Evolutionary conservation across 2,113 vertebrate species (phyloP).

Genomic region (Sitta europaea): DNA sequence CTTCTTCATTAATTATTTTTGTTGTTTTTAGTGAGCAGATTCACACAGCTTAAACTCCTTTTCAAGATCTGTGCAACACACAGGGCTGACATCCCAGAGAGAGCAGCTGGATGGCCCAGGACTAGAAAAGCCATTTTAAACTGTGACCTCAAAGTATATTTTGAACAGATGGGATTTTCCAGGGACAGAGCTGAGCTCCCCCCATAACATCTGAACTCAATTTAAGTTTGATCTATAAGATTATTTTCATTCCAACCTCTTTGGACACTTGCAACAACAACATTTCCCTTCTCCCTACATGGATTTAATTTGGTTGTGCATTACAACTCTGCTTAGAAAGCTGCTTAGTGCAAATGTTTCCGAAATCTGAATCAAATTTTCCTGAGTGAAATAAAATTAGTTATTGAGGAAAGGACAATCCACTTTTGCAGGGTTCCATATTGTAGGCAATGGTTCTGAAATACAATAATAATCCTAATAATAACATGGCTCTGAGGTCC

Average conservation of each 20-base stretch:
- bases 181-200: constrained; percentile 10
- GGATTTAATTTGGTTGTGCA: constrained; percentile 38
- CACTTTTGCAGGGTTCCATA: constrained; percentile 22
- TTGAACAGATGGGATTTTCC: constrained; percentile 34
- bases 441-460: constrained; percentile 5
- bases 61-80: neutral
- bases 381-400: constrained; percentile 40
- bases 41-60: neutral
- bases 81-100: neutral
- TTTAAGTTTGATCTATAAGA: constrained; percentile 43
- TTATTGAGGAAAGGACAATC: constrained; percentile 40
- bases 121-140: constrained; percentile 5
- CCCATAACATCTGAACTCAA: constrained; percentile 31
- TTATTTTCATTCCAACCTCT: constrained; percentile 61
- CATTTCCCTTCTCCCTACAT: constrained; percentile 24
- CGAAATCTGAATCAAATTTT: constrained; percentile 53
- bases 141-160: neutral
- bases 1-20: too few species aligned
- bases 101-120: neutral
- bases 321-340: constrained; percentile 39
- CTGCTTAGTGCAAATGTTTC: constrained; percentile 34
- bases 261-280: constrained; percentile 28
- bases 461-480: constrained; percentile 2
- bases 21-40: neutral
- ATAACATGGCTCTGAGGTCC: neutral